Percentiles rank a stretch among this genome's conserved stretches.
Evolutionary conservation across 2,888 invertebrate genomes (phyloP).

Genomic region (Odontocerum albicorne): DNA sequence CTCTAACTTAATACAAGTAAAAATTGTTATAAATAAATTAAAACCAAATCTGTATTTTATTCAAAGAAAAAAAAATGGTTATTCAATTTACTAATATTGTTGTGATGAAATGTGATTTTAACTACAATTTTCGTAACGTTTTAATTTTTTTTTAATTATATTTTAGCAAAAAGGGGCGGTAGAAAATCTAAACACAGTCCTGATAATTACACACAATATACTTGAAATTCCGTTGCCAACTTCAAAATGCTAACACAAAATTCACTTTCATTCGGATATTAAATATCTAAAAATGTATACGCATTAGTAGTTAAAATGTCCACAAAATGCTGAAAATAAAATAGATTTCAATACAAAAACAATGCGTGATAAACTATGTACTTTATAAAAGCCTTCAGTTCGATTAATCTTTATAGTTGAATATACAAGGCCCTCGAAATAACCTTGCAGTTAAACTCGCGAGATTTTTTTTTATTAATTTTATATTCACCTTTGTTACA

Average conservation of each 20-base stretch:
- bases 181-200: neutral
- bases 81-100: neutral
- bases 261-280: conserved; percentile 19
- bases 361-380: conserved; percentile 23
- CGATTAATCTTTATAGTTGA: too few relatives aligned
- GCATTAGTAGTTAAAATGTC: too few relatives aligned
- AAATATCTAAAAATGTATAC: too few relatives aligned
- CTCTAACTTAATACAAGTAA: too few relatives aligned
- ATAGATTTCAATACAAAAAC: conserved; percentile 20
- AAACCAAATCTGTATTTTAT: too few relatives aligned
- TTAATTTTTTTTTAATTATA: neutral
- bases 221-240: conserved; percentile 14
- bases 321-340: conserved; percentile 11
- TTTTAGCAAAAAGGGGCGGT: neutral
- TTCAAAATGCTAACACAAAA: conserved; percentile 16
- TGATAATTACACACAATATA: neutral
- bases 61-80: too few relatives aligned
- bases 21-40: too few relatives aligned
- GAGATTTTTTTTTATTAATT: neutral
- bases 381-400: conserved; percentile 18
- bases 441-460: conserved; percentile 19
- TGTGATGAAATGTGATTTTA: too few relatives aligned
- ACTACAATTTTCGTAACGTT: neutral
- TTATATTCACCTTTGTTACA: conserved; percentile 1
- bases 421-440: conserved; percentile 28